Conservation (phyloP, 2,888 invertebrate species). For the Euzophera pinguis region DNA sequence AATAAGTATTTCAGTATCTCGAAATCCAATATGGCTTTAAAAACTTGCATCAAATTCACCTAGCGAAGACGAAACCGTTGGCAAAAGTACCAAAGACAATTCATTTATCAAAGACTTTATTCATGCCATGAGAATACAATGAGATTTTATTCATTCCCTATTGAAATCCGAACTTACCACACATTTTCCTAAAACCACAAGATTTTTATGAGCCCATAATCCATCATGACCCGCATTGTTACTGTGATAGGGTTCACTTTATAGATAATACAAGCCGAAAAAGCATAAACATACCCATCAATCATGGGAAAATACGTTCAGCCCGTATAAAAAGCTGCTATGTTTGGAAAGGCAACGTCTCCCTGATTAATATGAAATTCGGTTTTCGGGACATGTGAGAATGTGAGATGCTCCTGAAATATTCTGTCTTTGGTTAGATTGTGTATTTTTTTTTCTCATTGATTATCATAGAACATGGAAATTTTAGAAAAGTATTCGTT, state of each 20-base stretch:
- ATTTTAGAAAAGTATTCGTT: neutral
- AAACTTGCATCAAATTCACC: too few species aligned
- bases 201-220: conserved; percentile 39
- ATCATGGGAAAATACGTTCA: conserved; percentile 12
- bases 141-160: neutral
- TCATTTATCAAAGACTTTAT: too few species aligned
- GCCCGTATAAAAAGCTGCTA: conserved; percentile 10
- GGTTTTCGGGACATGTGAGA: neutral
- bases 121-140: too few species aligned
- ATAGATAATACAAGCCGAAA: conserved; percentile 17
- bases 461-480: too few species aligned
- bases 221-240: conserved; percentile 43
- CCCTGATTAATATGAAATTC: conserved; percentile 10
- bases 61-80: too few species aligned
- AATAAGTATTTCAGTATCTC: too few species aligned
- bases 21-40: too few species aligned
- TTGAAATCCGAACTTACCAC: neutral
- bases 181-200: conserved; percentile 12
- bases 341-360: conserved; percentile 9
- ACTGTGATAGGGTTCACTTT: conserved; percentile 37
- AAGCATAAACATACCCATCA: conserved; percentile 14
- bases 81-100: too few species aligned
- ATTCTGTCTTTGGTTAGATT: too few species aligned
- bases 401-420: neutral
- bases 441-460: too few species aligned